Base-by-base conservation (phyloP, 2,888 invertebrate genomes). In the Acleris laterana region DNA sequence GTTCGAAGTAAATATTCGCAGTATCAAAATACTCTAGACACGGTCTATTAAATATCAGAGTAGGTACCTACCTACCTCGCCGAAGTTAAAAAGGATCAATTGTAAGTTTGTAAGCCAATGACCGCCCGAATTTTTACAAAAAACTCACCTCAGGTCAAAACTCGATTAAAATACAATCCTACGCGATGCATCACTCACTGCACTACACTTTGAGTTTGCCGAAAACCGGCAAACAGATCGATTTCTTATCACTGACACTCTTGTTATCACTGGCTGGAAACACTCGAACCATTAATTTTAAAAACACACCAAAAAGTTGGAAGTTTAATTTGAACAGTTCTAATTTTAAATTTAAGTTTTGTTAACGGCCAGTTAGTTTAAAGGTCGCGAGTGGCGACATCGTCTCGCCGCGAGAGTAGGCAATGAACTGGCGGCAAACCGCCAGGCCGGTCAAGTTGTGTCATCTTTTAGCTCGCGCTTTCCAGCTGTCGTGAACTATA, bases 141-240 rank as follows among this genome's bases (percentile, higher is more conserved):
- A 68, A 69, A 84, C 90, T 88, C 80, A 90, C 92, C 91, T 87
- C 83, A 85, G 74, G 75, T 77, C 78, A 77, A 88, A 88, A 87
- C 81, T 81, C 79, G 83, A 86, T 87, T 87, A 83, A 73, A 79
- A 76, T 77, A 75, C 78, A 74, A 82, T 77, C 80, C 81, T 74
- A 68, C 75, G 77, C 72, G 78, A 80, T 85, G 84, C 90, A 89
- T 88, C 87, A 85, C 87, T 79, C 82, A 86, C 81, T 51, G 69
- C 74, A 74, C 73, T 70, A 56, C 70, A 74, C 59, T 74, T 75
- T 69, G 62, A 55, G 61, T 70, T 68, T 67, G 57, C 68, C 70
- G 60, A 77, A 73, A 69, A 79, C 75, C 82, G 80, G 79, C 75
- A 74, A 87, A 85, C 77, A 50, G 78, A 79, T 80, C 78, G 66